These are phyloP conservation scores for Erpobdella octoculata DNA, from an alignment of 2,888 invertebrate genomes.

Conservation along the genomic window DNA sequence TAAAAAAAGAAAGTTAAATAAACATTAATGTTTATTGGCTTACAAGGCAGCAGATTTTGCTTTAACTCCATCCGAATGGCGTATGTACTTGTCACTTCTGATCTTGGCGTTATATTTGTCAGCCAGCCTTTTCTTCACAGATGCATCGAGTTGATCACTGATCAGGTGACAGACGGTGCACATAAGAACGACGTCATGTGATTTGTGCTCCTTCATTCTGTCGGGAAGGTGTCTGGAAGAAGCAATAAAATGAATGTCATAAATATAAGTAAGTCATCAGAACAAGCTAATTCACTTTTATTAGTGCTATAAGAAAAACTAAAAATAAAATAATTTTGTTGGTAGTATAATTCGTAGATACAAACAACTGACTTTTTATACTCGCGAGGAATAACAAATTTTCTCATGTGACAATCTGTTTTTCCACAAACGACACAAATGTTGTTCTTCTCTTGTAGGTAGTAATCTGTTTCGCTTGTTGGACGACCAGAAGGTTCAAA, in stretches of 20 bases:
- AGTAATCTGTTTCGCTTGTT: conserved; percentile 61
- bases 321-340: no score
- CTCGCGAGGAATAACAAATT: conserved; percentile 74
- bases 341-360: no score
- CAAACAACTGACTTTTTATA: no score
- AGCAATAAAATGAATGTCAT: no score
- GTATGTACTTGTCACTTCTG: conserved; percentile 45
- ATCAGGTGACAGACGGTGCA: conserved; percentile 66
- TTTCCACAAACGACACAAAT: conserved; percentile 72
- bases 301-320: no score
- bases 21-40: no score
- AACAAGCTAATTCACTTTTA: no score
- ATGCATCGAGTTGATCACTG: conserved; percentile 62
- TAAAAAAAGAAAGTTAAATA: no score
- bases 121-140: conserved; percentile 60
- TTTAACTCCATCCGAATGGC: conserved; percentile 41
- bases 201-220: conserved; percentile 74
- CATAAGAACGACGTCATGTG: conserved; percentile 70
- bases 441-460: conserved; percentile 65
- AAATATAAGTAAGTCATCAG: no score
- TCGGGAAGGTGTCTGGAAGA: no score
- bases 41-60: conserved; percentile 50
- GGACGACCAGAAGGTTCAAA: conserved; percentile 73
- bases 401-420: conserved; percentile 63
- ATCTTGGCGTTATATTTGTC: conserved; percentile 62